Evolutionary conservation across 1,140 invertebrate species (phyloP), one percentile per base, ranked within the genome.

Genomic region (Druon quercuslanigerum): DNA sequence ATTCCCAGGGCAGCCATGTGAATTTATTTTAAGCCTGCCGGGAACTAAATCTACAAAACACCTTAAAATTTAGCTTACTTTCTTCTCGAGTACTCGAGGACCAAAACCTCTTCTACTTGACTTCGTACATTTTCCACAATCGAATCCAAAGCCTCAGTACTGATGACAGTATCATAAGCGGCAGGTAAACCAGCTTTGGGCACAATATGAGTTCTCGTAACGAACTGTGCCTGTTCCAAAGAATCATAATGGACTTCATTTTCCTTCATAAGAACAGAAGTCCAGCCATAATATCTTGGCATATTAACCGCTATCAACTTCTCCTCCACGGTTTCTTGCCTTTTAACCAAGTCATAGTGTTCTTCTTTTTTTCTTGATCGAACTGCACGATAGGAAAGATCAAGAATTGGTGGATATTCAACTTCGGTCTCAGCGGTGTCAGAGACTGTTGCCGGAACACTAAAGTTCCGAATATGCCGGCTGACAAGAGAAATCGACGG

Each of bases 271-370:
- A 93, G 89, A 25, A 94, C 85, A 46, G 92, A 93, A 79, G 92
- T 93, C 92, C 93, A 97, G 9, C 96, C 96, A 88, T 96, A 97
- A 87, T 95, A 96, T 71, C 93, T 92, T 8, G 95, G 94, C 93
- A 97, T 95, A 87, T 96, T 96, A 5, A 96, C 75, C 84, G 95
- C 95, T 60, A 96, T 94, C 73, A 96, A 91, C 87, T 97, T 97
- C 90, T 97, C 95, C 89, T 97, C 96, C 0, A 96, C 92, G 1
- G 95, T 96, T 66, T 94, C 91, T 51, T 96, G 80, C 9, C 90
- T 85, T 83, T 93, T 92, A 25, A 97, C 93, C 82, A 93, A 91
- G 33, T 95, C 89, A 83, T 94, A 87, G 85, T 92, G 89, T 3
- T 86, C 76, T 79, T 92, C 84, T 40, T 88, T 88, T 74, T 89